Evolutionary conservation across 2,113 vertebrate genomes (phyloP).

Genomic region (Strix aluco): DNA sequence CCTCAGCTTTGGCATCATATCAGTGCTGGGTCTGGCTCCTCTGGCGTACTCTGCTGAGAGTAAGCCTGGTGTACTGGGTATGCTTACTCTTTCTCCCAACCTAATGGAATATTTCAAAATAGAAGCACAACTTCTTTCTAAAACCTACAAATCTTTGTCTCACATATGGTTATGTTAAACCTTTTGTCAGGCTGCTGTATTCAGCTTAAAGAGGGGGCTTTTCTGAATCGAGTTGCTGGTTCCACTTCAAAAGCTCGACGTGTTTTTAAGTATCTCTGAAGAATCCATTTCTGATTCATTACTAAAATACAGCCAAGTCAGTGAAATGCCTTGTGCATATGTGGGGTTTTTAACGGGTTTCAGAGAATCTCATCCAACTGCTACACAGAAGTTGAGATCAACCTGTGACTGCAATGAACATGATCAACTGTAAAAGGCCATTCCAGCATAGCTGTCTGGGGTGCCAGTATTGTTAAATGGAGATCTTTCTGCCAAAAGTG

Average conservation of each 20-base stretch:
- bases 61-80: neutral
- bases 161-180: neutral
- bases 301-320: neutral
- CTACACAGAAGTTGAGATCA: neutral
- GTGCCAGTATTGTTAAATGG: neutral
- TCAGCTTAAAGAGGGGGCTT: neutral
- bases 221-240: neutral
- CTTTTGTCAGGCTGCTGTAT: neutral
- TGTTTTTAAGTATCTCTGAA: neutral
- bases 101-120: neutral
- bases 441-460: neutral
- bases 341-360: neutral
- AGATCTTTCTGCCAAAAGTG: neutral
- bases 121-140: neutral
- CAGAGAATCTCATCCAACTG: neutral
- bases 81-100: neutral
- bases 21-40: neutral
- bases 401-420: neutral
- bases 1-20: neutral
- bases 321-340: neutral
- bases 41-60: neutral
- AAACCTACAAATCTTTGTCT: neutral
- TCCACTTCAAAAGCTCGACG: neutral
- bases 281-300: neutral
- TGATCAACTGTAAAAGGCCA: neutral